Evolutionary conservation across 2,113 vertebrate species (phyloP).

Genomic region (Nerophis ophidion): DNA sequence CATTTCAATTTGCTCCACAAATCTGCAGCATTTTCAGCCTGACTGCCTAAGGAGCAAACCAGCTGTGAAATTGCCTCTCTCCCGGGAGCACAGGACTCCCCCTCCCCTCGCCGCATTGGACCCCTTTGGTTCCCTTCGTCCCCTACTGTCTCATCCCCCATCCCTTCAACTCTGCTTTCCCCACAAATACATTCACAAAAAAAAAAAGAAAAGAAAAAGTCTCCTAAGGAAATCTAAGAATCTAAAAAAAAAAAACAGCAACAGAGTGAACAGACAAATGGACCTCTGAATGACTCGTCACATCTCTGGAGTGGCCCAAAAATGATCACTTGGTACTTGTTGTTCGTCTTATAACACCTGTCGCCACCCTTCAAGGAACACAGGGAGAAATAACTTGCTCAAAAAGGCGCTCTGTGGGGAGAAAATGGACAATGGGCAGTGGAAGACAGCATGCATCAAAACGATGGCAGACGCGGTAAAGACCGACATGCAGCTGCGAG

Average conservation of each 20-base stretch:
- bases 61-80: conserved; percentile 99
- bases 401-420: too few relatives aligned
- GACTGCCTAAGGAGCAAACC: conserved; percentile 99
- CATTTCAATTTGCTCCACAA: conserved; percentile 99
- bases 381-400: conserved; percentile 16
- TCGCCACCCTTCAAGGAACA: conserved; percentile 19
- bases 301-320: conserved; percentile 21
- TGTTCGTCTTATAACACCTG: conserved; percentile 32
- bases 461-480: too few relatives aligned
- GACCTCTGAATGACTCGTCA: conserved; percentile 46
- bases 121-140: conserved; percentile 70
- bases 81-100: conserved; percentile 84
- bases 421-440: too few relatives aligned
- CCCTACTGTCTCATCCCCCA: conserved; percentile 73
- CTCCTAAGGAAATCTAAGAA: not conserved
- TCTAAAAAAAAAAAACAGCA: conserved; percentile 26
- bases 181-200: conserved; percentile 73
- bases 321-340: conserved; percentile 43
- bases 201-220: conserved; percentile 18
- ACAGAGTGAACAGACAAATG: conserved; percentile 39
- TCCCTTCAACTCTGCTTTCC: conserved; percentile 41
- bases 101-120: conserved; percentile 68
- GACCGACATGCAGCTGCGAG: conserved; percentile 48
- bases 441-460: too few relatives aligned
- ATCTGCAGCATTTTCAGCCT: conserved; percentile 99